A percentile compares a stretch with the other conserved stretches of the same genome.
Conservation (phyloP, 2,888 invertebrate species). For the Seladonia tumulorum region DNA sequence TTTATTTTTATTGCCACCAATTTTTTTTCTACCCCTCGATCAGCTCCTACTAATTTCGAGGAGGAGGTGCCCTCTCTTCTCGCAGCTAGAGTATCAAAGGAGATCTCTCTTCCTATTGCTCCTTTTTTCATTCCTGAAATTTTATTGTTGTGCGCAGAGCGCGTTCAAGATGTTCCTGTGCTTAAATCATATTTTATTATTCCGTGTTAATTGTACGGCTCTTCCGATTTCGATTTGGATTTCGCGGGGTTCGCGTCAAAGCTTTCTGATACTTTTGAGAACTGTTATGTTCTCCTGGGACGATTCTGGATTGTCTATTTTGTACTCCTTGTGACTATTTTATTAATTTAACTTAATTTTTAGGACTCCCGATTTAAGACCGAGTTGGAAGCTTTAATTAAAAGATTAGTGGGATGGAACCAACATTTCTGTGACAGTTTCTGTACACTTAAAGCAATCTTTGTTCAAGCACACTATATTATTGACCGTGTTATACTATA, state of each 20-base stretch:
- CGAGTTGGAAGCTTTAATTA: too few relatives aligned
- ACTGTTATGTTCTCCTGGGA: not conserved
- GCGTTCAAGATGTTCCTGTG: not conserved
- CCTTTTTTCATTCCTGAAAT: constrained; percentile 18
- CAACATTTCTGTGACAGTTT: too few relatives aligned
- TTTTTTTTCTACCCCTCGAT: constrained; percentile 84
- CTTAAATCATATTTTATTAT: not conserved
- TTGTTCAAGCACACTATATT: too few relatives aligned
- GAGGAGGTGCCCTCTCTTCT: constrained; percentile 58
- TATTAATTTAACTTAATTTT: too few relatives aligned
- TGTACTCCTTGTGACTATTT: too few relatives aligned
- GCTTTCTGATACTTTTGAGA: not conserved
- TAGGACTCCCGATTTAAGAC: too few relatives aligned
- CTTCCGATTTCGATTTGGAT: not conserved
- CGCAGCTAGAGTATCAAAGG: constrained; percentile 14
- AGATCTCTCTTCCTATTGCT: constrained; percentile 2
- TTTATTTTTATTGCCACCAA: constrained; percentile 84
- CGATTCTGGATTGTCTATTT: not conserved
- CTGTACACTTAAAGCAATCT: too few relatives aligned
- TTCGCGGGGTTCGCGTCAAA: not conserved
- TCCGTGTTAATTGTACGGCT: not conserved
- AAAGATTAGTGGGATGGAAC: too few relatives aligned
- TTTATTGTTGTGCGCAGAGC: not conserved
- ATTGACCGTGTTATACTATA: too few relatives aligned
- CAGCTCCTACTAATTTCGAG: constrained; percentile 82